Evolutionary conservation across 2,113 vertebrate genomes (phyloP).

Genomic region (Rhea pennata): DNA sequence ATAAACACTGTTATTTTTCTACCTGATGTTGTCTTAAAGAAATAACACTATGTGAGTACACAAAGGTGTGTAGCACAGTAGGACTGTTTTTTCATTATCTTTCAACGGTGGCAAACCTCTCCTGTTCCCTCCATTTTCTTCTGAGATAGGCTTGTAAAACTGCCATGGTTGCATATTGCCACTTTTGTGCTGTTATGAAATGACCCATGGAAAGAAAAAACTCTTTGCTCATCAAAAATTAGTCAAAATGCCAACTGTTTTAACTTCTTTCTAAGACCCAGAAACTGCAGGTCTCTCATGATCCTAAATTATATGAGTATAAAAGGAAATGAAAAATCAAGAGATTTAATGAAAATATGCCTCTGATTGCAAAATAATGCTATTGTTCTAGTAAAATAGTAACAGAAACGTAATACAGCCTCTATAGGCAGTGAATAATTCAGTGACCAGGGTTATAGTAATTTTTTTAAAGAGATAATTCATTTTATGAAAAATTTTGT

Average conservation of each 20-base stretch:
- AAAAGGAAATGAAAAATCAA: not conserved
- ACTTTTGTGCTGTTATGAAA: not conserved
- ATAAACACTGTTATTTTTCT: not conserved
- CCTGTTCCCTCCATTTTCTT: not conserved
- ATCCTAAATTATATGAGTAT: not conserved
- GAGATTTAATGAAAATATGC: not conserved
- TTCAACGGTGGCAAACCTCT: not conserved
- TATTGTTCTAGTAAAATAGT: slow-evolving; percentile 1
- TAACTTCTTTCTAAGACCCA: not conserved
- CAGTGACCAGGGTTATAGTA: not conserved
- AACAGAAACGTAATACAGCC: not conserved
- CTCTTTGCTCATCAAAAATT: not conserved
- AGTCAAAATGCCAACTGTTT: slow-evolving; percentile 4
- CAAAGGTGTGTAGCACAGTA: not conserved
- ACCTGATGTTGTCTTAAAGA: not conserved
- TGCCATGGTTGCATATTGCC: not conserved
- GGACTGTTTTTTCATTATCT: not conserved
- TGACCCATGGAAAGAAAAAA: not conserved
- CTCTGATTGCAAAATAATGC: not conserved
- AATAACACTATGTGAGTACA: not conserved
- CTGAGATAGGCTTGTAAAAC: not conserved
- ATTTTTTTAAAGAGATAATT: not conserved
- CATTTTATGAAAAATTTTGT: not conserved
- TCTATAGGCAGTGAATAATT: not conserved
- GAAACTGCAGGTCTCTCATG: not conserved